phyloP scores from a whole-genome alignment of 2,113 vertebrate species.

The Garra rufa region DNA sequence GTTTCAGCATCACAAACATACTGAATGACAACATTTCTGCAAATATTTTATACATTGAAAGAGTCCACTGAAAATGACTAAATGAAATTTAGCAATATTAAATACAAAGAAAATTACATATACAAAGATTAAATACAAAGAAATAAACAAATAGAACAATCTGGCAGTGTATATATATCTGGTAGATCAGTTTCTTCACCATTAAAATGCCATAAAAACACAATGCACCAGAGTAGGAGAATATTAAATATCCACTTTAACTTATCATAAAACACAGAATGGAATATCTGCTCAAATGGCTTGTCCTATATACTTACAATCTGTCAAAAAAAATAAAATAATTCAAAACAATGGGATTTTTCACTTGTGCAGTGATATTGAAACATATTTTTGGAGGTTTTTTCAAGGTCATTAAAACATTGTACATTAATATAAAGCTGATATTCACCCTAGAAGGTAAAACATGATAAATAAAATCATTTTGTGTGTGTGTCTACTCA shows the following conservation, averaged over 20 bases:
- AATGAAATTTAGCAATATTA: not conserved
- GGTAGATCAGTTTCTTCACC: not conserved
- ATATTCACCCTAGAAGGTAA: conserved; percentile 10
- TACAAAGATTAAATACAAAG: too few species aligned
- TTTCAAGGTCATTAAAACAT: conserved; percentile 25
- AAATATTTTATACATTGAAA: not conserved
- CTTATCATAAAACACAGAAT: not conserved
- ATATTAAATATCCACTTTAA: not conserved
- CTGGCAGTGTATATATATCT: not conserved
- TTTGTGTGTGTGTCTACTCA: too few species aligned
- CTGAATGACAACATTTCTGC: not conserved
- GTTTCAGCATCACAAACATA: not conserved
- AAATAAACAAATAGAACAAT: not conserved
- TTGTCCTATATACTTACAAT: not conserved
- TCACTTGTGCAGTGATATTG: not conserved
- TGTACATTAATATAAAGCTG: not conserved
- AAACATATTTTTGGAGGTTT: not conserved
- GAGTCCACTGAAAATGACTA: not conserved
- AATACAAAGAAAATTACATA: too few species aligned
- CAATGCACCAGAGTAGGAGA: too few species aligned
- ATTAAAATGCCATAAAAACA: not conserved
- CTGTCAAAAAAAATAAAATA: not conserved
- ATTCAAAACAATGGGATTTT: not conserved
- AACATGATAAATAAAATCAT: not conserved
- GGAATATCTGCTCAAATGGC: not conserved